A percentile compares a stretch with the other conserved stretches of the same genome.
Evolutionary conservation across 2,797 vertebrate species (phyloP).

Genomic region (Pristis pectinata): DNA sequence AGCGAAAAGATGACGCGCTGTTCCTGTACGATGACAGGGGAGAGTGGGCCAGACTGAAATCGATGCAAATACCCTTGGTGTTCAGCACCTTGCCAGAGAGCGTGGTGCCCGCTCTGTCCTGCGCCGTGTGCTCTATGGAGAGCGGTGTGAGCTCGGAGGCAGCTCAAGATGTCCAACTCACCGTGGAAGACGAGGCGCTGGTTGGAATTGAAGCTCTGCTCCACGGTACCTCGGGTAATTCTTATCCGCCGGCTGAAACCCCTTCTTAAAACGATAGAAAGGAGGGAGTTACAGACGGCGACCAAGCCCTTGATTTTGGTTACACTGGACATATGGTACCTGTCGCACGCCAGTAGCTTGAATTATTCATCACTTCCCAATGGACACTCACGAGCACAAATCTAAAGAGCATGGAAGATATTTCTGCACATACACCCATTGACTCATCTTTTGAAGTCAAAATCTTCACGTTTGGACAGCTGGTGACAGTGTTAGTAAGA

Average conservation of each 20-base stretch:
- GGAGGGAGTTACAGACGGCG: neutral
- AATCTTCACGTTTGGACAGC: neutral
- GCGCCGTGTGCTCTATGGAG: conserved; percentile 76
- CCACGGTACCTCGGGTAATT: conserved; percentile 43
- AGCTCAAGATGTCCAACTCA: conserved; percentile 78
- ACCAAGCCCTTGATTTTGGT: neutral
- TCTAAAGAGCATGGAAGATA: neutral
- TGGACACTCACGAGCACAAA: neutral
- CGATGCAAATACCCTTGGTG: conserved; percentile 63
- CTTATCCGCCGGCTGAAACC: neutral
- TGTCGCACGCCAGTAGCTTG: neutral
- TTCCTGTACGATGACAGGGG: conserved; percentile 82
- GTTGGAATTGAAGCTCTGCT: conserved; percentile 56
- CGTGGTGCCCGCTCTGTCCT: conserved; percentile 67
- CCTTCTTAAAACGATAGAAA: neutral
- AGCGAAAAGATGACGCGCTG: conserved; percentile 75
- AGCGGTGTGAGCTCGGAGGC: conserved; percentile 85
- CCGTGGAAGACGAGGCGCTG: conserved; percentile 81
- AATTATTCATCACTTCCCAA: neutral
- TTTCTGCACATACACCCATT: neutral
- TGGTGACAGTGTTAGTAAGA: neutral
- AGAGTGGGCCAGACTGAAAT: conserved; percentile 70
- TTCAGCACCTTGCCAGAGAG: conserved; percentile 65
- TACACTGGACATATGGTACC: neutral
- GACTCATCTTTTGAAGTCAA: neutral